A percentile compares a stretch with the other conserved stretches of the same genome.
Conservation (phyloP, 2,888 invertebrate species). For the Sminthurinus aureus region DNA sequence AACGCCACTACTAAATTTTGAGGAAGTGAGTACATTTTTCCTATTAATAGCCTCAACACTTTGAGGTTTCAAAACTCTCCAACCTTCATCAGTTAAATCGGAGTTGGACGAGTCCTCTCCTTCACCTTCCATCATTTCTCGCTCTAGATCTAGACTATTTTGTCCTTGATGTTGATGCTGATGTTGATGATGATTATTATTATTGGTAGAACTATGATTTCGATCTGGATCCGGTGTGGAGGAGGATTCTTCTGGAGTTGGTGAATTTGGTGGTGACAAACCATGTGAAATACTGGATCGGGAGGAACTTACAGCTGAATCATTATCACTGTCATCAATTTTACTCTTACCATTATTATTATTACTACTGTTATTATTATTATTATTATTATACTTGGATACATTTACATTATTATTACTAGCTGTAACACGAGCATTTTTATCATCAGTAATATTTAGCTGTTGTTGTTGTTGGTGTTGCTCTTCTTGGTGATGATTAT, state of each 20-base stretch:
- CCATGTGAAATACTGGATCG: conserved; percentile 80
- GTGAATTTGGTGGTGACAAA: conserved; percentile 77
- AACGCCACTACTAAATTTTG: conserved; percentile 80
- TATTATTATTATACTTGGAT: conserved; percentile 11
- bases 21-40: conserved; percentile 85
- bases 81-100: conserved; percentile 53
- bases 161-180: background rate
- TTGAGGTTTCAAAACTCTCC: conserved; percentile 76
- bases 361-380: conserved; percentile 24
- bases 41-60: conserved; percentile 85
- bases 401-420: background rate
- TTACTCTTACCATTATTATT: conserved; percentile 47
- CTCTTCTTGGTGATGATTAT: conserved; percentile 29
- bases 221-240: conserved; percentile 56
- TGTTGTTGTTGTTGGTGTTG: conserved; percentile 41
- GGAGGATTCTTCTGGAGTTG: conserved; percentile 68
- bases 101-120: conserved; percentile 46
- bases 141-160: conserved; percentile 19
- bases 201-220: conserved; percentile 19
- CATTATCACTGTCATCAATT: conserved; percentile 79
- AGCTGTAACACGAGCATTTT: conserved; percentile 29
- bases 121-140: conserved; percentile 32
- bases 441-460: conserved; percentile 62
- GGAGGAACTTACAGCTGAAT: conserved; percentile 86
- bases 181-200: background rate